Evolutionary conservation across 2,797 vertebrate species (phyloP).

Genomic region (Acanthurus leucopareius): DNA sequence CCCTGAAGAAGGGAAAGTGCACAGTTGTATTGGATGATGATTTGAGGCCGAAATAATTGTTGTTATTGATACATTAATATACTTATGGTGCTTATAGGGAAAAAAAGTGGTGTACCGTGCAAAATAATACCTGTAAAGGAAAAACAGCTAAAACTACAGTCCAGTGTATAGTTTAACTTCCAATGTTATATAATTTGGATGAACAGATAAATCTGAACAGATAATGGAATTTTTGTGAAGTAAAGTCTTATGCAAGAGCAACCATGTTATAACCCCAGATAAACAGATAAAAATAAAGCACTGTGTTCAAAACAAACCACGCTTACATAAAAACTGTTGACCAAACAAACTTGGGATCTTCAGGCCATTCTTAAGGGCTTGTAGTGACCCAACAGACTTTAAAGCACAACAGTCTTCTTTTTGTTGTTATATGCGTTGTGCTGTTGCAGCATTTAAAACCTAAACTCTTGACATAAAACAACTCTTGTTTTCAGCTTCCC

Average conservation of each 20-base stretch:
- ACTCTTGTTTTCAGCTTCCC: neutral
- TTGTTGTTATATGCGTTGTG: neutral
- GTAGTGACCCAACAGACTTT: neutral
- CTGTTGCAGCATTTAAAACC: constrained; percentile 11
- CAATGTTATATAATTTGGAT: neutral
- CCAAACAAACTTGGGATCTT: constrained; percentile 14
- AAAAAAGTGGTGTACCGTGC: neutral
- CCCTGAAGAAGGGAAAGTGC: constrained; percentile 80
- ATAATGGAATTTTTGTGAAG: neutral
- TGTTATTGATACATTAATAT: neutral
- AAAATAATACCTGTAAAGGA: neutral
- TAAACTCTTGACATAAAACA: neutral
- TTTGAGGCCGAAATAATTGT: neutral
- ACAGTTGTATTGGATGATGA: constrained; percentile 9
- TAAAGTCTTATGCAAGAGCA: constrained; percentile 14
- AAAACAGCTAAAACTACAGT: neutral
- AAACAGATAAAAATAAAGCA: neutral
- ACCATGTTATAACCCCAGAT: neutral
- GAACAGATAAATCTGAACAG: neutral
- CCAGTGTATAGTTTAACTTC: neutral
- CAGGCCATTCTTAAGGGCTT: constrained; percentile 7
- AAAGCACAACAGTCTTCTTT: constrained; percentile 1
- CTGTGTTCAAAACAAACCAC: constrained; percentile 9
- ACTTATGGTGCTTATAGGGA: neutral
- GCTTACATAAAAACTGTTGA: constrained; percentile 18